Evolutionary conservation across 2,113 vertebrate genomes (phyloP), one percentile per base, ranked within the genome.

Genomic region (Alosa alosa): DNA sequence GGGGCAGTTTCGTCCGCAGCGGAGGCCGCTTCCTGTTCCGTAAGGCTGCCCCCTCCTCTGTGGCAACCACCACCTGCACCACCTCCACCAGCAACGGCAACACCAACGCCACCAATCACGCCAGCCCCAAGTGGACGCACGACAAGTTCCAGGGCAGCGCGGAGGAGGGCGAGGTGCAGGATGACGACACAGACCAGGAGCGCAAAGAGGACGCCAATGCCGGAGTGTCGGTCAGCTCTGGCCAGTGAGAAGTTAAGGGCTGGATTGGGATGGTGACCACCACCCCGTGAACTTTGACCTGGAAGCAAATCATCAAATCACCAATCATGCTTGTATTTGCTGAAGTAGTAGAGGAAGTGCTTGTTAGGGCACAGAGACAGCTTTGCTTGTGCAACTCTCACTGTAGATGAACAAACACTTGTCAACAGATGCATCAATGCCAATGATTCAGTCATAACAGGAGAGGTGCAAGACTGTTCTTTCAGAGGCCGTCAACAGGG

Each of bases 21-120:
- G 94, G 96, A 81, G 96, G 97, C 6, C 95, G 97, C 86, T 99
- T 99, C 93, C 96, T 99, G 92, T 96, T 97, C 90, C 95, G 97
- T 18, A 78, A 98, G 98, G 88, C 96, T 96, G 3, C 96, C 96
- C 72, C 72, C 25, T 15, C 72, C 72, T 25, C n/a, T n/a, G 25
- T 11, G 41, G 47, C 11, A 36, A 15, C 72, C 25, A 17, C 31
- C 31, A 39, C 64, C n/a, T 31, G 50, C 50, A 52, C 72, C 36
- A 15, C 72, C 81, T 86, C 82, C 0, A 83, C 13, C 31, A 41
- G 25, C 4, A 96, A 96, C 10, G 8, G 60, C 4, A 86, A 68
- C 0, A 83, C 45, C 22, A 85, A 86, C 82, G 96, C 93, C 86
- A 88, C 64, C 46, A 90, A 47, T 52, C 96, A 95, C 90, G 84